Conservation (phyloP, 2,888 invertebrate species). For the Uropetala carovei region DNA sequence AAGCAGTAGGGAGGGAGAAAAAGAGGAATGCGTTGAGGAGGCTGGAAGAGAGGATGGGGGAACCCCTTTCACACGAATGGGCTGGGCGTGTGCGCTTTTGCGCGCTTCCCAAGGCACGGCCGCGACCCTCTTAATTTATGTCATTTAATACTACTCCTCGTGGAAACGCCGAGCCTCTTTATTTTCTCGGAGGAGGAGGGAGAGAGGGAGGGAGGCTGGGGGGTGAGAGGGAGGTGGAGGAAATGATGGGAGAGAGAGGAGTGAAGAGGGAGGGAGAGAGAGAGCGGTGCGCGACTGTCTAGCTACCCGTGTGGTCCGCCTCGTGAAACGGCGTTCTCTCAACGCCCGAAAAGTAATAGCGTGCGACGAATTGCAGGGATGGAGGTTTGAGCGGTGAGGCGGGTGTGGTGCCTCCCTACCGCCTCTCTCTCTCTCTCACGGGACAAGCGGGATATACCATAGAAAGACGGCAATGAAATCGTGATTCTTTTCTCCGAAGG, state of each 20-base stretch:
- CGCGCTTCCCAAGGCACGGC: neutral
- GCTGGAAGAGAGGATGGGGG: neutral
- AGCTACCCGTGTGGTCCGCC: constrained; percentile 42
- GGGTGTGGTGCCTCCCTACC: constrained; percentile 6
- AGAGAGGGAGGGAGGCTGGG: neutral
- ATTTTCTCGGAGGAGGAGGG: neutral
- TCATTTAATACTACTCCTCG: neutral
- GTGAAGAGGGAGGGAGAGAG: neutral
- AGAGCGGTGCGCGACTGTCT: neutral
- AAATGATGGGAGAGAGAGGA: too few relatives aligned
- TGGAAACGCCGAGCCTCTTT: neutral
- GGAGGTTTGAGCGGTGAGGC: neutral
- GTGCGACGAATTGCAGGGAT: constrained; percentile 33
- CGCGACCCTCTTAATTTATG: neutral
- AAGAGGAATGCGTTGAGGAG: neutral
- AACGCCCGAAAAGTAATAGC: constrained; percentile 55
- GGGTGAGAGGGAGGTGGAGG: too few relatives aligned
- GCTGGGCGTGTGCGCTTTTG: neutral
- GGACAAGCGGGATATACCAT: neutral
- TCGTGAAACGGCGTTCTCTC: constrained; percentile 13
- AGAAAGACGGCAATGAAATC: neutral
- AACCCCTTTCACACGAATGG: too few relatives aligned
- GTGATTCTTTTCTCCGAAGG: neutral
- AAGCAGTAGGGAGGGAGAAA: neutral
- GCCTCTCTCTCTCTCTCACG: too few relatives aligned